Conservation (phyloP, 1,140 invertebrate genomes). For the Polypedilum pembai region DNA sequence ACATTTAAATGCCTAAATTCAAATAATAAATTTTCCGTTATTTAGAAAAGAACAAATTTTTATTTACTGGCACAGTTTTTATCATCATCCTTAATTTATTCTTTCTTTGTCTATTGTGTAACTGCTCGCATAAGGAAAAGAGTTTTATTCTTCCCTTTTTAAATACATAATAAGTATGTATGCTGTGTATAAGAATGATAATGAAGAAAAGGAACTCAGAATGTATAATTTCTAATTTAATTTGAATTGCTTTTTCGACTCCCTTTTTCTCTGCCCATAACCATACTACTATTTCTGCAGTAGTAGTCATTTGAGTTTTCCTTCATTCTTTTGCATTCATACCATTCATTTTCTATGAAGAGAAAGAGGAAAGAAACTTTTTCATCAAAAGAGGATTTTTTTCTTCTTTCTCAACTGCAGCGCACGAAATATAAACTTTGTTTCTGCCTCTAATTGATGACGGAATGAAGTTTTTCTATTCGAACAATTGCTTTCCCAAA, state of each 20-base stretch:
- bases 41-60: too few species aligned
- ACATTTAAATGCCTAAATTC: too few species aligned
- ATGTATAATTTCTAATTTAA: constrained; percentile 28
- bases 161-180: neutral
- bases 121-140: neutral
- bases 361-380: neutral
- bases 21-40: too few species aligned
- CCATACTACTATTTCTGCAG: neutral
- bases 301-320: constrained; percentile 12
- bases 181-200: too few species aligned
- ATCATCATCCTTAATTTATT: neutral
- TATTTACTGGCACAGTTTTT: neutral
- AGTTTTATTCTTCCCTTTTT: neutral
- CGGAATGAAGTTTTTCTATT: constrained; percentile 12
- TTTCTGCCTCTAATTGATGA: constrained; percentile 11
- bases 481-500: neutral
- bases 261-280: neutral
- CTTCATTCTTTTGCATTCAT: neutral
- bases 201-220: neutral
- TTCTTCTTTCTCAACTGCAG: neutral
- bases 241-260: constrained; percentile 21
- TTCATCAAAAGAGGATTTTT: neutral
- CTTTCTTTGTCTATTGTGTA: neutral
- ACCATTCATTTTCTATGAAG: neutral
- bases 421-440: neutral